A percentile compares a stretch with the other conserved stretches of the same genome.
phyloP scores from a whole-genome alignment of 1,140 invertebrate genomes.

The Drosophila funebris region DNA sequence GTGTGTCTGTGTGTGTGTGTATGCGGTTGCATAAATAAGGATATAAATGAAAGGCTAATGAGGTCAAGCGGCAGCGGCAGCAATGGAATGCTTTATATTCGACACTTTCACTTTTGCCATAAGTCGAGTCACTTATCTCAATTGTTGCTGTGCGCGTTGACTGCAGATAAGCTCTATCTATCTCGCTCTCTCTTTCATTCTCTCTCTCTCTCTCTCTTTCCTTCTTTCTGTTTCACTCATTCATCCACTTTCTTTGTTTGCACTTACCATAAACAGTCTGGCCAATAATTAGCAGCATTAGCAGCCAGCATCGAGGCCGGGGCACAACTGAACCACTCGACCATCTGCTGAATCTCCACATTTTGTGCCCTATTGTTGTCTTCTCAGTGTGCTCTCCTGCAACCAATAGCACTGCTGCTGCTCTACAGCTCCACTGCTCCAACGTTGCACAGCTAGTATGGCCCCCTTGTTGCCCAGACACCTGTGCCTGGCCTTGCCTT shows the following conservation, averaged over 20 bases:
- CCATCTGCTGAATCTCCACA: slow-evolving; percentile 25
- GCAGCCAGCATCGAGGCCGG: slow-evolving; percentile 43
- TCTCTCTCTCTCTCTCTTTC: not conserved
- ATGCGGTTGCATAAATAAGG: slow-evolving; percentile 65
- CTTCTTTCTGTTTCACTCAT: not conserved
- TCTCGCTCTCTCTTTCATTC: not conserved
- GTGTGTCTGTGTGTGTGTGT: slow-evolving; percentile 23
- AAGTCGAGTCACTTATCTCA: slow-evolving; percentile 54
- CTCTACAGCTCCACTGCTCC: not conserved
- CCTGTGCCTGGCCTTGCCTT: not conserved
- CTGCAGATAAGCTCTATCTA: slow-evolving; percentile 34
- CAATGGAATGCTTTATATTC: slow-evolving; percentile 48
- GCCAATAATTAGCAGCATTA: slow-evolving; percentile 77
- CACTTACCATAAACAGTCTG: slow-evolving; percentile 77
- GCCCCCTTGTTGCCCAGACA: not conserved
- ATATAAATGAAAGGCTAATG: slow-evolving; percentile 73
- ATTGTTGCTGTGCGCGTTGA: slow-evolving; percentile 32
- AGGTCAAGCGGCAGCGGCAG: slow-evolving; percentile 73
- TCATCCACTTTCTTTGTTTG: not conserved
- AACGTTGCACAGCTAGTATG: not conserved
- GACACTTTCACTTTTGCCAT: slow-evolving; percentile 43
- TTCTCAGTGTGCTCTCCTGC: not conserved
- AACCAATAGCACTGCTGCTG: not conserved
- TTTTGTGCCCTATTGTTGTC: slow-evolving; percentile 19
- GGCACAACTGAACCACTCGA: slow-evolving; percentile 29